Evolutionary conservation across 1,140 invertebrate genomes (phyloP), one percentile per base, ranked within the genome.

Genomic region (Tetramorium simillimum): DNA sequence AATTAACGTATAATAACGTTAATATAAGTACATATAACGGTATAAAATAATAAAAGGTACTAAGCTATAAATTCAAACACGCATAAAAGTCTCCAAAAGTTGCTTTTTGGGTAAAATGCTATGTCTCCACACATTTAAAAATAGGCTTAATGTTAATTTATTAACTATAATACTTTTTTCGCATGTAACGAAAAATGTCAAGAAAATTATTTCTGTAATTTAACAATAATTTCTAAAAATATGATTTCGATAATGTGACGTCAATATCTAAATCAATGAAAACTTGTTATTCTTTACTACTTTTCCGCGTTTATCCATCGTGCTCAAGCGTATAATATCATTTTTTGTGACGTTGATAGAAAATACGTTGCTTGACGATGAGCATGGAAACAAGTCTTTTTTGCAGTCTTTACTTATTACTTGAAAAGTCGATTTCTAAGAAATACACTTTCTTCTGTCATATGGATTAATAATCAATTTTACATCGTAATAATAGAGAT

Each of bases 41-140:
- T 65, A 78, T 16, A 12, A 77, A 63, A 49, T 77, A 40, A 60
- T 46, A 76, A 62, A 78, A 21, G 24, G 3, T 63, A 77, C 18
- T 46, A 33, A 28, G n/a, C 4, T 3, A 63, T n/a, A 78, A 78
- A 21, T 28, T 63, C 0, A 46, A 63, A 33, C 24, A 78, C 58
- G 24, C 40, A 78, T 77, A 28, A 62, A 14, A 33, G 58, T 65
- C 3, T 49, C 9, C 33, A 78, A 63, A 62, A 63, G 46, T n/a
- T 65, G 3, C n/a, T 46, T 18, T 33, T 1, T 49, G 5, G 16
- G 43, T 21, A 21, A 33, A 43, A 28, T 46, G 18, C 0, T 76
- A 24, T 14, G 3, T n/a, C 6, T 24, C 24, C 2, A 9, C 14
- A 43, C n/a, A 1, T 10, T 76, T 56, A 4, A 9, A 40, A 7